These are phyloP conservation scores for Agrochola lychnidis DNA, from an alignment of 2,888 invertebrate genomes.

Conservation along the genomic window DNA sequence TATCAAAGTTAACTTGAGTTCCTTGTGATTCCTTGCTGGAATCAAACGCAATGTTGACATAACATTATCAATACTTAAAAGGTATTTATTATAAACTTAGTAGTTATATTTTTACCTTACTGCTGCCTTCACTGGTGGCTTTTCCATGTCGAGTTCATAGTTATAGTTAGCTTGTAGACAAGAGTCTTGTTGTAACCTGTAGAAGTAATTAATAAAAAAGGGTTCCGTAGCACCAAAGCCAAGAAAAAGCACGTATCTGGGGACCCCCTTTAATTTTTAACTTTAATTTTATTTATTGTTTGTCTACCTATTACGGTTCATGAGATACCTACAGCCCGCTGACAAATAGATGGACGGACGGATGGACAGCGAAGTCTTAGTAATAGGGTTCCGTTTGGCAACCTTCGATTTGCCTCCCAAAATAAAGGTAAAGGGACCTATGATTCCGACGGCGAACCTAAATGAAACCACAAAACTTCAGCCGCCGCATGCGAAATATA, in stretches of 20 bases:
- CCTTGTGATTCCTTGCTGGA: slow-evolving; percentile 75
- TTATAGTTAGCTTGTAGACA: slow-evolving; percentile 56
- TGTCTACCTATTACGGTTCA: too few relatives aligned
- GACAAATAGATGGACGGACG: too few relatives aligned
- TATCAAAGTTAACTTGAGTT: slow-evolving; percentile 79
- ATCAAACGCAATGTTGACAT: slow-evolving; percentile 38
- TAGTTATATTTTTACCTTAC: slow-evolving; percentile 39
- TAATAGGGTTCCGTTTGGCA: too few relatives aligned
- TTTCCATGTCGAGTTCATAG: slow-evolving; percentile 19
- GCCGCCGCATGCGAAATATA: too few relatives aligned
- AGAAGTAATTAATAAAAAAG: neutral
- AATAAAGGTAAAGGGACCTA: neutral
- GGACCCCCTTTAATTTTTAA: too few relatives aligned
- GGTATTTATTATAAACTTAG: neutral
- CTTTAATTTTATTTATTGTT: too few relatives aligned
- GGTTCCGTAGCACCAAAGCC: too few relatives aligned
- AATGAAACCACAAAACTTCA: too few relatives aligned
- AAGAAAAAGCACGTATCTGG: neutral
- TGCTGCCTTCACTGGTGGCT: neutral
- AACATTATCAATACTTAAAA: slow-evolving; percentile 16
- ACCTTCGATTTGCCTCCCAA: neutral
- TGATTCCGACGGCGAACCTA: too few relatives aligned
- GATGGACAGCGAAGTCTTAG: too few relatives aligned
- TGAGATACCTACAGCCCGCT: too few relatives aligned
- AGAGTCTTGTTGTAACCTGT: slow-evolving; percentile 47